These are phyloP conservation scores for Meda fulgida DNA, from an alignment of 2,797 vertebrate species.

Conservation along the genomic window DNA sequence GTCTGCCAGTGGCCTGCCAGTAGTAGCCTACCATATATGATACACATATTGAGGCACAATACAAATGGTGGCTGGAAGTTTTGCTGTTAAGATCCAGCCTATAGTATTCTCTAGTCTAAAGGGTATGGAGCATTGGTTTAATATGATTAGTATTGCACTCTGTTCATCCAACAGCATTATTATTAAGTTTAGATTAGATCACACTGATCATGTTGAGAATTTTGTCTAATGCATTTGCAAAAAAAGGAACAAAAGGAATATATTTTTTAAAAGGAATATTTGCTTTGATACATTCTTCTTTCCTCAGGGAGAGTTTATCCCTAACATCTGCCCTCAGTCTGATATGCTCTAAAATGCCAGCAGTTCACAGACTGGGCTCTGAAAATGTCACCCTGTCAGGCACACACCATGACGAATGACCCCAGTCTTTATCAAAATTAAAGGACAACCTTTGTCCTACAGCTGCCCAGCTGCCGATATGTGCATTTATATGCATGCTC, in stretches of 20 bases:
- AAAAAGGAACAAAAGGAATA: too few relatives aligned
- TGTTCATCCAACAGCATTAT: neutral
- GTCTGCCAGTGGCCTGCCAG: neutral
- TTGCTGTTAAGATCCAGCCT: neutral
- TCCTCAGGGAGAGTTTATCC: slow-evolving; percentile 5
- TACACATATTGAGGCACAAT: neutral
- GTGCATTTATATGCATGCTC: slow-evolving; percentile 27
- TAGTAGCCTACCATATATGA: neutral
- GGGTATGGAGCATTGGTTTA: neutral
- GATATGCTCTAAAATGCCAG: slow-evolving; percentile 55
- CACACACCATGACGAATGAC: slow-evolving; percentile 38
- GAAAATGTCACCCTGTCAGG: slow-evolving; percentile 54
- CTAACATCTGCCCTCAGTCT: slow-evolving; percentile 4
- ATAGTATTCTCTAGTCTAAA: neutral
- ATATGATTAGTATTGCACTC: neutral
- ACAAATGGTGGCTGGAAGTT: neutral
- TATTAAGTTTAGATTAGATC: neutral
- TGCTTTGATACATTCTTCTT: neutral
- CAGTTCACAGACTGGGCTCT: slow-evolving; percentile 14
- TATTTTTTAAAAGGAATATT: neutral
- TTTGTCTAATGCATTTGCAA: neutral
- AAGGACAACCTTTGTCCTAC: slow-evolving; percentile 44
- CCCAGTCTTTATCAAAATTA: slow-evolving; percentile 48
- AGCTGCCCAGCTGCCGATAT: neutral
- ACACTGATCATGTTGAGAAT: neutral